phyloP scores from a whole-genome alignment of 2,113 vertebrate genomes.

The Thunnus maccoyii region DNA sequence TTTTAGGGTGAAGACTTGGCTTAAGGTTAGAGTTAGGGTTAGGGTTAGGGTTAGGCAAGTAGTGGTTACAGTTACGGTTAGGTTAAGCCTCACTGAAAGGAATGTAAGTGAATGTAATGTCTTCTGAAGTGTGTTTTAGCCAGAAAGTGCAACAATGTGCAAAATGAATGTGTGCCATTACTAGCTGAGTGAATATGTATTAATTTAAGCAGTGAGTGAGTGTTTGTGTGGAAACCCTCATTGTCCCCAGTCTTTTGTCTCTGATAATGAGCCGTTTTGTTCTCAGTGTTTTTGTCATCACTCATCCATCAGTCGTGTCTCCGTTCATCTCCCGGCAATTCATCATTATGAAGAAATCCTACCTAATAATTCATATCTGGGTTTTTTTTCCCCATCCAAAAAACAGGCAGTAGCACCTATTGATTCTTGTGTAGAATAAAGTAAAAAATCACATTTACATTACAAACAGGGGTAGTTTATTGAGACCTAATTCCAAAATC shows the following conservation, averaged over 20 bases:
- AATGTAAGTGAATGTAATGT: too few relatives aligned
- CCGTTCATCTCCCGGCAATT: constrained; percentile 24
- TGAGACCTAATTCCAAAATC: not conserved
- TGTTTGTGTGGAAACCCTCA: constrained; percentile 11
- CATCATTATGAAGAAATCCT: constrained; percentile 29
- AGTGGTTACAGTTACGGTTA: too few relatives aligned
- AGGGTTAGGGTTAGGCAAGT: too few relatives aligned
- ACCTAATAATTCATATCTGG: constrained; percentile 53
- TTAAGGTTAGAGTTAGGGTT: too few relatives aligned
- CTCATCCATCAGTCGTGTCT: constrained; percentile 52
- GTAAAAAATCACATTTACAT: not conserved
- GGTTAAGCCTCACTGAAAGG: too few relatives aligned
- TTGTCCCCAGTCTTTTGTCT: constrained; percentile 47
- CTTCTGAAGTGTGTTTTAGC: too few relatives aligned
- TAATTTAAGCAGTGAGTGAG: not conserved
- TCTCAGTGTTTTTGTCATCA: constrained; percentile 40
- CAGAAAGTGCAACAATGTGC: not conserved
- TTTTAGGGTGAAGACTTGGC: too few relatives aligned
- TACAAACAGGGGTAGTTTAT: constrained; percentile 1
- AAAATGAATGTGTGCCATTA: constrained; percentile 1
- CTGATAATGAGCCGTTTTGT: constrained; percentile 66
- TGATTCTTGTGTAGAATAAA: not conserved
- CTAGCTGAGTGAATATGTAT: not conserved
- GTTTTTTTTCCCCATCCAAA: constrained; percentile 28
- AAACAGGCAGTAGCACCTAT: not conserved